Conservation (phyloP, 2,888 invertebrate genomes). For the Philaethria dido region DNA sequence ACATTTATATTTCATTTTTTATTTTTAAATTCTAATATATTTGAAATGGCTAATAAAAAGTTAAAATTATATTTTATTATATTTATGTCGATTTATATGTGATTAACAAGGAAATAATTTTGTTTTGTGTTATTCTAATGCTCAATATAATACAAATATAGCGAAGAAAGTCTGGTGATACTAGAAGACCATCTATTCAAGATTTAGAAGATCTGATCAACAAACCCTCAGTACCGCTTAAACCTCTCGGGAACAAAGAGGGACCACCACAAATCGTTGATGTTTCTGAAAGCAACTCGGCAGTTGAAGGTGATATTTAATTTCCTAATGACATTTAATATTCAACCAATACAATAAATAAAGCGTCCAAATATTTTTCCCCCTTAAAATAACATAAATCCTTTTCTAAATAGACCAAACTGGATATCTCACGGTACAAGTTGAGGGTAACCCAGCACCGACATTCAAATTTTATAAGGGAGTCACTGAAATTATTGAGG, state of each 20-base stretch:
- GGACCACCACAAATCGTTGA: conserved; percentile 96
- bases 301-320: conserved; percentile 92
- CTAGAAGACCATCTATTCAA: conserved; percentile 94
- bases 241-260: conserved; percentile 87
- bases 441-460: conserved; percentile 97
- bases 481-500: conserved; percentile 95
- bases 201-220: conserved; percentile 96
- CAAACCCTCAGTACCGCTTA: conserved; percentile 94
- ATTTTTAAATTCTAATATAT: conserved; percentile 1
- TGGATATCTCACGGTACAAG: conserved; percentile 95
- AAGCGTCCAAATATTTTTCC: neutral
- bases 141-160: conserved; percentile 60
- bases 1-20: conserved; percentile 11
- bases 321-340: neutral
- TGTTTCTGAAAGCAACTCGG: conserved; percentile 97
- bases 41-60: conserved; percentile 5
- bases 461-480: conserved; percentile 98
- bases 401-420: conserved; percentile 88
- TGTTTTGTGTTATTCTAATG: conserved; percentile 28
- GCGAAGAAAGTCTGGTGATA: conserved; percentile 95
- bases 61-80: conserved; percentile 29
- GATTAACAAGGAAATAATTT: conserved; percentile 55
- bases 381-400: neutral
- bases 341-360: neutral
- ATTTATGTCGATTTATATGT: conserved; percentile 53